Conservation (phyloP, 1,140 invertebrate species). For the Tetragnatha versicolor region DNA sequence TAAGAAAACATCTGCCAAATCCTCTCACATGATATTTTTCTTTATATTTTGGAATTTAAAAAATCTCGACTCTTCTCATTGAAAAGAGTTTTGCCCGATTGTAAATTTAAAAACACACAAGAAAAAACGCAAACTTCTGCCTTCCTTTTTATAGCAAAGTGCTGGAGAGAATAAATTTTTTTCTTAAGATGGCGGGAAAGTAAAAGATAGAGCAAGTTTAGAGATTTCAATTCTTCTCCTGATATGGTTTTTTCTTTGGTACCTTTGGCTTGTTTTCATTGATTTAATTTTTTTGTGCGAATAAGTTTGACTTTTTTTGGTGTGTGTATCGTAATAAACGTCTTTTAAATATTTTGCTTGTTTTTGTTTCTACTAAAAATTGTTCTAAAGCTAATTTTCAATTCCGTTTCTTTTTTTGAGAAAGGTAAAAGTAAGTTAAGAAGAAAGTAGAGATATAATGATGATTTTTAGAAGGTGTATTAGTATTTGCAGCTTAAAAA, state of each 20-base stretch:
- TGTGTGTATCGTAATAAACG: neutral
- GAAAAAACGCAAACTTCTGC: neutral
- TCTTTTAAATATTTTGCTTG: constrained; percentile 6
- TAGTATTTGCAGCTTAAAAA: too few relatives aligned
- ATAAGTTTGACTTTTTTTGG: neutral
- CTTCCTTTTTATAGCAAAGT: neutral
- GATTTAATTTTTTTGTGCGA: neutral
- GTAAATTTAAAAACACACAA: neutral
- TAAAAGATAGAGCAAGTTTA: constrained; percentile 13
- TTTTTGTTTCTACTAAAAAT: neutral
- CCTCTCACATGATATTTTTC: too few relatives aligned
- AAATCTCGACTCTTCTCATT: too few relatives aligned
- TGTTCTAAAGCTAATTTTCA: too few relatives aligned
- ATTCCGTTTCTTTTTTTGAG: too few relatives aligned
- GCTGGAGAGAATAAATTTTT: constrained; percentile 6
- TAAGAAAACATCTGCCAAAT: too few relatives aligned
- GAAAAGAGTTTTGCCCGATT: neutral
- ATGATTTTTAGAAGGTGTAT: too few relatives aligned
- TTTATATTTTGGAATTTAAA: too few relatives aligned
- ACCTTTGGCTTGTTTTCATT: constrained; percentile 3
- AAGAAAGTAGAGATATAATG: too few relatives aligned
- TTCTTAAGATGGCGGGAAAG: constrained; percentile 13
- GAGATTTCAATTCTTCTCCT: constrained; percentile 10
- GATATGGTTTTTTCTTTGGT: constrained; percentile 5
- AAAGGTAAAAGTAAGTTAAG: too few relatives aligned